A percentile compares a stretch with the other conserved stretches of the same genome.
These are phyloP conservation scores for Rattus rattus DNA, from an alignment of 2,113 vertebrate species.

Conservation along the genomic window DNA sequence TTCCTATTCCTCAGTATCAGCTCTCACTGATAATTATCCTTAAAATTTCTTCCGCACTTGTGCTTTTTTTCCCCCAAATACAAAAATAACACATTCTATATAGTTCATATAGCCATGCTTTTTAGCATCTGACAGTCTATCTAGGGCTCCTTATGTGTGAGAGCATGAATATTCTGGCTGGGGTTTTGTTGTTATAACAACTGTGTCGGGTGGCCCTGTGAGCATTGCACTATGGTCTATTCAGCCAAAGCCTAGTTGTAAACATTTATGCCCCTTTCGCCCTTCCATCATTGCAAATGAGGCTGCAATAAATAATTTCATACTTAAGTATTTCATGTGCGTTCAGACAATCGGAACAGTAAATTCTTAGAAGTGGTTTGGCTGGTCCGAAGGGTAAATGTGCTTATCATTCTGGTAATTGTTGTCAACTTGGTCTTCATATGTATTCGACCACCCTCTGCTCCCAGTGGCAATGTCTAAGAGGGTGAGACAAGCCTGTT, in stretches of 20 bases:
- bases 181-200: background rate
- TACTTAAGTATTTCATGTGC: background rate
- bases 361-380: constrained; percentile 46
- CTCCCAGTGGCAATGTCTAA: background rate
- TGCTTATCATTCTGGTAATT: constrained; percentile 42
- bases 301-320: background rate
- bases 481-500: background rate
- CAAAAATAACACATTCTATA: background rate
- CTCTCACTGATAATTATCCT: background rate
- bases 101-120: background rate
- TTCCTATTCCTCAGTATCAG: background rate
- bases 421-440: background rate
- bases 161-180: background rate
- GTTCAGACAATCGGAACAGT: constrained; percentile 19
- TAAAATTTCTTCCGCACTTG: background rate
- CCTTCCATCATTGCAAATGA: background rate
- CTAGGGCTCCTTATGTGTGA: background rate
- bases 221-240: background rate
- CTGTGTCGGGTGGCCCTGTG: background rate
- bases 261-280: background rate
- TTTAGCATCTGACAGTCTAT: background rate
- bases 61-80: background rate
- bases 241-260: background rate
- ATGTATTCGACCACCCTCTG: constrained; percentile 27
- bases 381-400: background rate